Conservation (phyloP, 2,113 vertebrate species). For the Terrapene triunguis region DNA sequence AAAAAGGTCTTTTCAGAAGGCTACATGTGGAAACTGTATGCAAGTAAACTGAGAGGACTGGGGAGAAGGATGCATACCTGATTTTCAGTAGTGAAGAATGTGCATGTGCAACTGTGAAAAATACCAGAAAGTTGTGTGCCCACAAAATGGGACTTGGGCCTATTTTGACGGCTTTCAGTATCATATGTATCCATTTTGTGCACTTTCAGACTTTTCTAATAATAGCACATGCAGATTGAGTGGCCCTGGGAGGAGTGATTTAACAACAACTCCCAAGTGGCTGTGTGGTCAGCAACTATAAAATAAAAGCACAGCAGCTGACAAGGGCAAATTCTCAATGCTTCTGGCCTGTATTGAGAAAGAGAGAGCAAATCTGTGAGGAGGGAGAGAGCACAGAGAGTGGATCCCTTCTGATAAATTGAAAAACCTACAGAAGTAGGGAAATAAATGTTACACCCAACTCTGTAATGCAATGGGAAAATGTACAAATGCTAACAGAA, state of each 20-base stretch:
- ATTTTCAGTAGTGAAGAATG: not conserved
- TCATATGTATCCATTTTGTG: not conserved
- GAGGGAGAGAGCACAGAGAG: not conserved
- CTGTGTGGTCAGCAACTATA: not conserved
- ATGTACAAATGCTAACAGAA: not conserved
- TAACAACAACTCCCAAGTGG: not conserved
- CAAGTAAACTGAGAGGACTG: not conserved
- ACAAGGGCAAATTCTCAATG: not conserved
- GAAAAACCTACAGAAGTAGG: not conserved
- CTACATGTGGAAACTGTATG: not conserved
- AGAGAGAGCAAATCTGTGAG: not conserved
- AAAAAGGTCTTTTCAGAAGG: not conserved
- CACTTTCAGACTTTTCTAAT: not conserved
- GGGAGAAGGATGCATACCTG: not conserved
- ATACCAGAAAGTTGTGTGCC: not conserved
- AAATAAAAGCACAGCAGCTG: not conserved
- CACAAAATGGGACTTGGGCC: not conserved
- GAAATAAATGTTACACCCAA: not conserved
- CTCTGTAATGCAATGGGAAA: not conserved
- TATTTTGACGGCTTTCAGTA: not conserved
- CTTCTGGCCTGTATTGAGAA: not conserved
- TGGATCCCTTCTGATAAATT: not conserved
- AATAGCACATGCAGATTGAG: not conserved
- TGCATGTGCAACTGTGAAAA: not conserved
- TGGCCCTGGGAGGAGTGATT: not conserved